Evolutionary conservation across 2,797 vertebrate genomes (phyloP).

Genomic region (Enoplosus armatus): DNA sequence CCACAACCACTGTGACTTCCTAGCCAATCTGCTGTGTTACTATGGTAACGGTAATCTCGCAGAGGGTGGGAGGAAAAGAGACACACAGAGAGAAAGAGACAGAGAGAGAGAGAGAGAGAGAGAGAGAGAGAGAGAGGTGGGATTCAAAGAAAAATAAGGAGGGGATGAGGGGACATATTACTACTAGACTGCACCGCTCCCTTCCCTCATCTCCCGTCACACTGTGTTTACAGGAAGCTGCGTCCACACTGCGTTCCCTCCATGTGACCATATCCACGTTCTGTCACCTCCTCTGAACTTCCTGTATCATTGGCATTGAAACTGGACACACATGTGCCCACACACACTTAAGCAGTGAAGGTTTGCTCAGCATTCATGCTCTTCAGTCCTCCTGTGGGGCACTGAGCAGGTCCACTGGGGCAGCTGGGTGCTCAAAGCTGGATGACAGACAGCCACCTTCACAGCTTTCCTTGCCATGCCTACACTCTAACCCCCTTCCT

Average conservation of each 20-base stretch:
- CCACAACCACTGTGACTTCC: slow-evolving; percentile 82
- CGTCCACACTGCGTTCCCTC: not conserved
- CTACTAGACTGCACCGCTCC: slow-evolving; percentile 39
- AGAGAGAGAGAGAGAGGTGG: slow-evolving; percentile 36
- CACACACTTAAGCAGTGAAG: not conserved
- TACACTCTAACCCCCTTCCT: not conserved
- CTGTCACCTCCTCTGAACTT: slow-evolving; percentile 43
- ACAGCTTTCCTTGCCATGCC: not conserved
- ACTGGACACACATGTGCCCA: slow-evolving; percentile 13
- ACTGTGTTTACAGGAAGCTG: slow-evolving; percentile 37
- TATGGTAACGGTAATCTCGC: slow-evolving; percentile 84
- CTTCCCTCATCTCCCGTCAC: slow-evolving; percentile 18
- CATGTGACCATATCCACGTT: slow-evolving; percentile 6
- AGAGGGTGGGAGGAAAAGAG: slow-evolving; percentile 70
- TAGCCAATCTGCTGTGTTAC: slow-evolving; percentile 82
- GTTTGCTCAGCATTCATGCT: slow-evolving; percentile 1
- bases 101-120: slow-evolving; percentile 14
- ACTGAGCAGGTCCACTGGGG: slow-evolving; percentile 13
- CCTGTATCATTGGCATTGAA: not conserved
- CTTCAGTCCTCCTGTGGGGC: not conserved
- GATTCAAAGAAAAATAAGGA: slow-evolving; percentile 37
- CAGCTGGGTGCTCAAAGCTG: slow-evolving; percentile 13
- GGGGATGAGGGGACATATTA: slow-evolving; percentile 54
- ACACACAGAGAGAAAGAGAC: slow-evolving; percentile 26
- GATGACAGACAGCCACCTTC: slow-evolving; percentile 16